Evolutionary conservation across 2,888 invertebrate genomes (phyloP).

Genomic region (Pelosia muscerda): DNA sequence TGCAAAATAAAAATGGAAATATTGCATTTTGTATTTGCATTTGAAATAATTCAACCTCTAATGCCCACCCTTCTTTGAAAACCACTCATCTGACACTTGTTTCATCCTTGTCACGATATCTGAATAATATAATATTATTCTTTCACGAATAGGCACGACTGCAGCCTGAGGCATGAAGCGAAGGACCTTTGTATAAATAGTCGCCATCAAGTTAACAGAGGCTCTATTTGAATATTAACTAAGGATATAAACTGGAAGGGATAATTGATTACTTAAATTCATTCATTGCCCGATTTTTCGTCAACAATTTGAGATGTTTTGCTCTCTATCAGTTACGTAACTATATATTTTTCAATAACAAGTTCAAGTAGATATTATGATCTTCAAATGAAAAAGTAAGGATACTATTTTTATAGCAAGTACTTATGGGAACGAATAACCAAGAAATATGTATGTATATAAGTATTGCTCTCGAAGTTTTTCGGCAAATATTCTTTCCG

Average conservation of each 20-base stretch:
- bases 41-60: not conserved
- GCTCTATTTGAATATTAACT: not conserved
- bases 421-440: not conserved
- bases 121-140: not conserved
- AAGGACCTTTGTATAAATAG: not conserved
- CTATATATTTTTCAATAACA: not conserved
- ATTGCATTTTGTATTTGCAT: not conserved
- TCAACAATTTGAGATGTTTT: not conserved
- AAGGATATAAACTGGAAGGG: too few species aligned
- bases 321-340: not conserved
- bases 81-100: not conserved
- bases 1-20: constrained; percentile 3
- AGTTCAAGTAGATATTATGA: not conserved
- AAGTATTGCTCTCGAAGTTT: not conserved
- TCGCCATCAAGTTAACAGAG: not conserved
- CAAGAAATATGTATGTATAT: too few species aligned
- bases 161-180: not conserved
- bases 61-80: not conserved
- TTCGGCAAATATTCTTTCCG: not conserved
- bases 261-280: too few species aligned
- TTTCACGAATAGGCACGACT: not conserved
- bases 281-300: too few species aligned
- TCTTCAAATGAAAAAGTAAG: not conserved
- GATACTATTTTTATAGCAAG: not conserved
- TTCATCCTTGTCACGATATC: not conserved